These are phyloP conservation scores for Cephalopachus bancanus DNA, from an alignment of 2,797 vertebrate genomes.

Conservation along the genomic window DNA sequence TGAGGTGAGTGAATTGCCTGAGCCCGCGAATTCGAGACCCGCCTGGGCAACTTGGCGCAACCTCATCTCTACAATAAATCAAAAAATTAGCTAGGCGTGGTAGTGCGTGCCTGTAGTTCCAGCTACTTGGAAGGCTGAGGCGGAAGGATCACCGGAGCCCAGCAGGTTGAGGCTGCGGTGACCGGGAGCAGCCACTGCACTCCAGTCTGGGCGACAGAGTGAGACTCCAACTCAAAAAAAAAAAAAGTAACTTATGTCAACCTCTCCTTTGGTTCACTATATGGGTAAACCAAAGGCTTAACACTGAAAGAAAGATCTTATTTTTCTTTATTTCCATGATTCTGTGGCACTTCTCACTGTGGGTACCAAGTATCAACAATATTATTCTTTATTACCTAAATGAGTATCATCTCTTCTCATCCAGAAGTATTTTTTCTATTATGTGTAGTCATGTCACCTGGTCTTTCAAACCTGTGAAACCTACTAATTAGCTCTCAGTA, in stretches of 20 bases:
- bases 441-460: neutral
- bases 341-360: neutral
- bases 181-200: too few relatives aligned
- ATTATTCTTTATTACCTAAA: neutral
- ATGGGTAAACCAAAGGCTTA: neutral
- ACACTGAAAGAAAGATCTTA: neutral
- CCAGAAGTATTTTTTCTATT: neutral
- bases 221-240: too few relatives aligned
- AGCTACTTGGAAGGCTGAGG: too few relatives aligned
- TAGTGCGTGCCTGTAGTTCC: too few relatives aligned
- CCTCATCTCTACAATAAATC: too few relatives aligned
- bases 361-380: neutral
- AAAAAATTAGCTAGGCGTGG: too few relatives aligned
- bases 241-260: neutral
- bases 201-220: too few relatives aligned
- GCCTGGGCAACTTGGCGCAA: too few relatives aligned
- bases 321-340: neutral
- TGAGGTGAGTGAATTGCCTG: too few relatives aligned
- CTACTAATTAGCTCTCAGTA: neutral
- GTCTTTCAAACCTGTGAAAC: neutral
- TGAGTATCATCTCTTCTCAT: neutral
- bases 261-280: neutral
- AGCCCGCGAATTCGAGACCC: too few relatives aligned
- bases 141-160: too few relatives aligned
- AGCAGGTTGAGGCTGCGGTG: too few relatives aligned